A percentile compares a stretch with the other conserved stretches of the same genome.
Conservation (phyloP, 2,888 invertebrate genomes). For the Leptarthrus brevirostris region DNA sequence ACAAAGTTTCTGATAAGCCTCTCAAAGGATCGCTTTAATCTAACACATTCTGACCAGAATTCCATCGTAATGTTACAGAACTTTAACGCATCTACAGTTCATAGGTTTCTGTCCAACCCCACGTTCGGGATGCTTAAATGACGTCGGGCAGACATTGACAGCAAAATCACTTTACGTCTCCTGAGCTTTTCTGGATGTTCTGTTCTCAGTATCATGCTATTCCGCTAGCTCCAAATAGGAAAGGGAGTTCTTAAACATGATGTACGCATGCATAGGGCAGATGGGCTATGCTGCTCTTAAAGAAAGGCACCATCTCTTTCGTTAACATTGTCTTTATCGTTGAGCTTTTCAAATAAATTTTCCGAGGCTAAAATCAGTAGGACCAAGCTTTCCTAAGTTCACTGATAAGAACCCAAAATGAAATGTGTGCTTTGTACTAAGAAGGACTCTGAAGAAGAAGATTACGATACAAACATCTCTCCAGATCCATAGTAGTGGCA, state of each 20-base stretch:
- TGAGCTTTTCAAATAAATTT: conserved; percentile 27
- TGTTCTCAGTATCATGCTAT: neutral
- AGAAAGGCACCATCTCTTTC: conserved; percentile 8
- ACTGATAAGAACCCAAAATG: conserved; percentile 20
- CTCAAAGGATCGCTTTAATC: conserved; percentile 35
- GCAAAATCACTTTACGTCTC: conserved; percentile 39
- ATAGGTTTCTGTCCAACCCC: neutral
- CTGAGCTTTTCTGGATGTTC: conserved; percentile 27
- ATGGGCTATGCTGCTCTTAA: neutral
- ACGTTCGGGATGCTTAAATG: conserved; percentile 1
- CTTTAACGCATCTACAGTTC: conserved; percentile 18
- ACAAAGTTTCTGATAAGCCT: conserved; percentile 33
- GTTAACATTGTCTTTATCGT: conserved; percentile 3
- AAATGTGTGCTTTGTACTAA: conserved; percentile 40
- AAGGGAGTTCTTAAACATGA: neutral
- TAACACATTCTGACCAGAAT: conserved; percentile 18
- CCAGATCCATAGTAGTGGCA: neutral
- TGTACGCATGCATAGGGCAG: neutral
- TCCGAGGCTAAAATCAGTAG: conserved; percentile 18
- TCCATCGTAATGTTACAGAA: conserved; percentile 8
- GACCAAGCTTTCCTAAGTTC: conserved; percentile 13
- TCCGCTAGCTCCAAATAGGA: neutral
- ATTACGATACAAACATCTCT: conserved; percentile 29
- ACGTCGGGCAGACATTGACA: conserved; percentile 40
- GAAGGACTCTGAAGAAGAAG: conserved; percentile 21